Base-by-base conservation (phyloP, 2,797 vertebrate species). In the Danio aesculapii region DNA sequence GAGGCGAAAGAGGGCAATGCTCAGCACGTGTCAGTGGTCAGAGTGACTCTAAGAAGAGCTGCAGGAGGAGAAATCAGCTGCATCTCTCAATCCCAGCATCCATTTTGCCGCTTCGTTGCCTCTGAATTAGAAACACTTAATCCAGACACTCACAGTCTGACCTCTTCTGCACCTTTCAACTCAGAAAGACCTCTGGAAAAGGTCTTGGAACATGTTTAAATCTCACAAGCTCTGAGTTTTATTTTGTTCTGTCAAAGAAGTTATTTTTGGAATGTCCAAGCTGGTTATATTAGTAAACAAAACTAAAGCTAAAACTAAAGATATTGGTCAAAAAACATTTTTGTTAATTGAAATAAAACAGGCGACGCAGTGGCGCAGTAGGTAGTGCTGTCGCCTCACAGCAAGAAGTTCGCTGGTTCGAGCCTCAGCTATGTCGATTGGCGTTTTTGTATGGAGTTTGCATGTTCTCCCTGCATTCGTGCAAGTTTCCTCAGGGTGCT, bases 111-210 rank as follows among this genome's bases (percentile, higher is more conserved):
- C 19, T 61, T 88, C 67, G 61, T 61, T 66, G 30, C n/a, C 8
- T 14, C 69, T 44, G 19, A 43, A 57, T 94, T 92, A 93, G 92
- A 95, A 94, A 92, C 92, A 91, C 91, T 91, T 84, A 88, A 93
- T 90, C 91, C 90, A 93, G 90, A 91, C 91, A 92, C 92, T 90
- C 91, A 91, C 92, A 94, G 92, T 91, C 94, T 94, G 93, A 92
- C 81, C 73, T 76, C 61, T 50, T 19, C 49, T 49, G 41, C 47
- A 83, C 84, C 69, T 77, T 67, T 79, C 43, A 77, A 58, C 83
- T 71, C 53, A 49, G 69, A 44, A 53, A 71, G 63, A 84, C 70
- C 72, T 81, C 71, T 68, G 2, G 3, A 57, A 57, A 67, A 30
- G 44, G 52, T 67, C 6, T 57, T 47, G 19, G 57, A 57, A 76